Conservation (phyloP, 2,888 invertebrate species). For the Arctia plantaginis region DNA sequence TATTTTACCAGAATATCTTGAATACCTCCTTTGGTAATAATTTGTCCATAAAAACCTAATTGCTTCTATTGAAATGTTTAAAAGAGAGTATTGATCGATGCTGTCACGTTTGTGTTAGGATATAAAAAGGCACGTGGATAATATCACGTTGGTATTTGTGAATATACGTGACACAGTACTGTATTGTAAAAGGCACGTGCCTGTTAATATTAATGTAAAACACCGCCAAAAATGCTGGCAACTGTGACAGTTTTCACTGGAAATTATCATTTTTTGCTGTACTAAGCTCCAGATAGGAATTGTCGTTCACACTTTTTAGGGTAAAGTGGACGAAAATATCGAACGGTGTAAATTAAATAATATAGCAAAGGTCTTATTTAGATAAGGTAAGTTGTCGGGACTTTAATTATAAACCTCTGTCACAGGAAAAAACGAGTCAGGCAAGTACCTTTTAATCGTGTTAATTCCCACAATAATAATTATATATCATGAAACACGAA, state of each 20-base stretch:
- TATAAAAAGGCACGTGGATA: background rate
- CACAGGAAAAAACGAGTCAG: background rate
- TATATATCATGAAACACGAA: too few relatives aligned
- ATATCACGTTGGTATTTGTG: background rate
- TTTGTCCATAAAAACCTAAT: constrained; percentile 14
- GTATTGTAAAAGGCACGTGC: background rate
- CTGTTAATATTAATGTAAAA: background rate
- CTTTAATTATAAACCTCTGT: background rate
- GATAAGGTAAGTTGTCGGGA: too few relatives aligned
- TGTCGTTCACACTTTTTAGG: too few relatives aligned
- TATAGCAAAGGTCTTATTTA: too few relatives aligned
- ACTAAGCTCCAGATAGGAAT: too few relatives aligned
- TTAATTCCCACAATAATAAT: too few relatives aligned
- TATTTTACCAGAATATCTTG: constrained; percentile 2
- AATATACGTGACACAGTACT: background rate
- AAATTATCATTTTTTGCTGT: too few relatives aligned
- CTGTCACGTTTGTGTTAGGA: background rate
- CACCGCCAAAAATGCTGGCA: too few relatives aligned
- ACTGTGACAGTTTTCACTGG: background rate
- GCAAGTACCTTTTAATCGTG: too few relatives aligned
- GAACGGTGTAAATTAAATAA: too few relatives aligned
- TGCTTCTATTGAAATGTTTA: constrained; percentile 3
- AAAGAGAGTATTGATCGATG: background rate
- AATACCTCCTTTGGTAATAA: constrained; percentile 9
- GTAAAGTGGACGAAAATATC: too few relatives aligned